These are phyloP conservation scores for Gymnocephalus cernua DNA, from an alignment of 2,113 vertebrate genomes.

Conservation along the genomic window DNA sequence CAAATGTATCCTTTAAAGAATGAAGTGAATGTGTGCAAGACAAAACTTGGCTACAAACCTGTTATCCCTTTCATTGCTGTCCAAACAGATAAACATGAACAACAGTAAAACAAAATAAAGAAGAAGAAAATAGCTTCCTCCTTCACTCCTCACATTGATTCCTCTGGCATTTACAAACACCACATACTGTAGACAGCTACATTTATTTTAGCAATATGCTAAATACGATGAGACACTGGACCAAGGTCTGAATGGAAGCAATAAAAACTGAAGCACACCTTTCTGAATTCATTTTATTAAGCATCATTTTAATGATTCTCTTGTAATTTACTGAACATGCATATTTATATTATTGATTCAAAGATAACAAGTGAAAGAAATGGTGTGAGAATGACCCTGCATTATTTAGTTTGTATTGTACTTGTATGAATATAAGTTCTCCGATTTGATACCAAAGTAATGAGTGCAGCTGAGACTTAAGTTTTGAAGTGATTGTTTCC, in stretches of 20 bases:
- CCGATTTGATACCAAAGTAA: slow-evolving; percentile 70
- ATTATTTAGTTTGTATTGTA: slow-evolving; percentile 28
- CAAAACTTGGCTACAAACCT: slow-evolving; percentile 7
- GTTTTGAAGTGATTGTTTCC: slow-evolving; percentile 29
- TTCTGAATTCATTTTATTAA: slow-evolving; percentile 1
- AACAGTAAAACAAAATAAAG: slow-evolving; percentile 14
- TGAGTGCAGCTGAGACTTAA: slow-evolving; percentile 28
- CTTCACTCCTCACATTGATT: slow-evolving; percentile 15
- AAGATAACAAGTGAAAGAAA: slow-evolving; percentile 19
- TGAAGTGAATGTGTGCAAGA: slow-evolving; percentile 7
- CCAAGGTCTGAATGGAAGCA: slow-evolving; percentile 57
- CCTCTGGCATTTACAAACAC: slow-evolving; percentile 25
- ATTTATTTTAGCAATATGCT: slow-evolving; percentile 54
- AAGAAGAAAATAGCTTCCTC: not conserved
- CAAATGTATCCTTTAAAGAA: slow-evolving; percentile 3
- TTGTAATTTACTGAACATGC: slow-evolving; percentile 12
- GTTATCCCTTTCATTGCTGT: not conserved
- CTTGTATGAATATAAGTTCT: slow-evolving; percentile 30
- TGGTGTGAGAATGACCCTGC: slow-evolving; percentile 2
- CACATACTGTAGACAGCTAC: slow-evolving; percentile 23
- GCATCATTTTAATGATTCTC: slow-evolving; percentile 2
- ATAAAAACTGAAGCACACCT: slow-evolving; percentile 62
- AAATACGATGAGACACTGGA: slow-evolving; percentile 24
- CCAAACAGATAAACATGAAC: slow-evolving; percentile 1
- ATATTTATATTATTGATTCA: slow-evolving; percentile 24